Conservation (phyloP, 1,140 invertebrate genomes). For the Homarus americanus region DNA sequence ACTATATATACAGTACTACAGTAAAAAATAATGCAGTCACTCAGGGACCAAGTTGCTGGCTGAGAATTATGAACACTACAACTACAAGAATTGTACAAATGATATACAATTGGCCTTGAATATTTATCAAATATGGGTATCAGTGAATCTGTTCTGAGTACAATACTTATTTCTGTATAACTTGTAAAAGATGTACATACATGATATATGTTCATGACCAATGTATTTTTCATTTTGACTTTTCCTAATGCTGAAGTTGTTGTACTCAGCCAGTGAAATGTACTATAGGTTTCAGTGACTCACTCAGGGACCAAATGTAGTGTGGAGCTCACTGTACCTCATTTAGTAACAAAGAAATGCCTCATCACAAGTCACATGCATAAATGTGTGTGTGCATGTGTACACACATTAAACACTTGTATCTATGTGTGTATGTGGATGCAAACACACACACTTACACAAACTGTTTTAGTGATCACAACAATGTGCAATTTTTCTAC, state of each 20-base stretch:
- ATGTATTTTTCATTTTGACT: not conserved
- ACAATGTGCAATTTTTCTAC: too few species aligned
- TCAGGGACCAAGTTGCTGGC: slow-evolving; percentile 1
- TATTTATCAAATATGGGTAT: not conserved
- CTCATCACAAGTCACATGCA: too few species aligned
- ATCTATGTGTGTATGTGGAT: too few species aligned
- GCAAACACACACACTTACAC: not conserved
- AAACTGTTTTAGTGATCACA: not conserved
- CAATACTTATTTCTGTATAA: too few species aligned
- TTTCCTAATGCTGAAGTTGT: not conserved
- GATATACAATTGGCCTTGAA: not conserved
- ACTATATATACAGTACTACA: not conserved
- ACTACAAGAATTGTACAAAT: not conserved
- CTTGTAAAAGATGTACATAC: not conserved
- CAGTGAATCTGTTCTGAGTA: too few species aligned
- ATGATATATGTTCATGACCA: not conserved
- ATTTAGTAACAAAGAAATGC: too few species aligned
- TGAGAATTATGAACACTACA: not conserved
- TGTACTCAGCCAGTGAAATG: not conserved
- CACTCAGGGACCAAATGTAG: not conserved
- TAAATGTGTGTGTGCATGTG: not conserved
- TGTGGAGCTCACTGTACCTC: too few species aligned
- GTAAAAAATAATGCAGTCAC: slow-evolving; percentile 2
- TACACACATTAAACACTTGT: not conserved
- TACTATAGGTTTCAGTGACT: not conserved